phyloP scores from a whole-genome alignment of 2,888 invertebrate species.

The Lasioglossum calceatum region DNA sequence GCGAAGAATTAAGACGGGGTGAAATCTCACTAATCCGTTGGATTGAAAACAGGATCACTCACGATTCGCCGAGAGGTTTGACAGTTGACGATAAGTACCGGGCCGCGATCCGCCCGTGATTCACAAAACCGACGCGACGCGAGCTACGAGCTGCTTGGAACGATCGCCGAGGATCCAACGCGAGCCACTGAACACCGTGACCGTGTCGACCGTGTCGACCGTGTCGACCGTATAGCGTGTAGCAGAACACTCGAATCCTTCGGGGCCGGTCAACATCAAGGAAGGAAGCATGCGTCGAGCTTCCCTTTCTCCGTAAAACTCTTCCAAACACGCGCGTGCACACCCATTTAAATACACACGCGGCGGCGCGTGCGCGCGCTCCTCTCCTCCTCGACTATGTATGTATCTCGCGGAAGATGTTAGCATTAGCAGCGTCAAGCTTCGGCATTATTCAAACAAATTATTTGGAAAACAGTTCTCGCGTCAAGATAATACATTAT shows the following conservation, averaged over 20 bases:
- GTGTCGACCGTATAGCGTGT: too few relatives aligned
- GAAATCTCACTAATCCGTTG: neutral
- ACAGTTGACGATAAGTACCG: neutral
- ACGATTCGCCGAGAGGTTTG: slow-evolving; percentile 13
- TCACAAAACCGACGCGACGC: slow-evolving; percentile 19
- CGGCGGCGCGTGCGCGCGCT: slow-evolving; percentile 25
- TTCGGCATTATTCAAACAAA: too few relatives aligned
- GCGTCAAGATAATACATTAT: too few relatives aligned
- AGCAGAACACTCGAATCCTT: slow-evolving; percentile 55
- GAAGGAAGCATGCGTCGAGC: slow-evolving; percentile 74
- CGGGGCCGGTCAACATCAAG: slow-evolving; percentile 44
- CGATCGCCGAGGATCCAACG: slow-evolving; percentile 61
- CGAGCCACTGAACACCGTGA: slow-evolving; percentile 52
- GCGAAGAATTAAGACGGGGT: neutral
- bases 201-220: too few relatives aligned
- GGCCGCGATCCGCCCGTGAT: slow-evolving; percentile 31
- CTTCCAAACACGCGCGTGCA: slow-evolving; percentile 41
- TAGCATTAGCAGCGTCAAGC: too few relatives aligned
- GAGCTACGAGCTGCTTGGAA: slow-evolving; percentile 32
- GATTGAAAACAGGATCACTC: slow-evolving; percentile 21
- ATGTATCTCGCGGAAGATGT: neutral
- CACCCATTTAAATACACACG: slow-evolving; percentile 51
- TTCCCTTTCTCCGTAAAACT: slow-evolving; percentile 65
- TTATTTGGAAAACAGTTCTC: too few relatives aligned
- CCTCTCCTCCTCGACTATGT: neutral